Percentiles rank a stretch among this genome's conserved stretches.
Conservation (phyloP, 2,888 invertebrate genomes). For the Drosophila picticornis region DNA sequence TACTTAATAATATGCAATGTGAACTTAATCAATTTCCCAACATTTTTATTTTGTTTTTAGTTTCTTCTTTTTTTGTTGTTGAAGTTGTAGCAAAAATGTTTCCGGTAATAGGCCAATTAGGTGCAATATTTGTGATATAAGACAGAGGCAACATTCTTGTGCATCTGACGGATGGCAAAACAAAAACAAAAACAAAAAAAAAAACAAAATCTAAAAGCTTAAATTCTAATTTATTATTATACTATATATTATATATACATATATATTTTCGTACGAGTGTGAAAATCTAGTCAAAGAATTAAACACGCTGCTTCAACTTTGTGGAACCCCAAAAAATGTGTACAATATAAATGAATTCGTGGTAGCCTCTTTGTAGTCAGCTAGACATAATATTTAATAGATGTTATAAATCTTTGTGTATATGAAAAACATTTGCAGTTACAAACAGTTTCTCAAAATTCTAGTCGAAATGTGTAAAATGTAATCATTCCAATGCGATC, state of each 20-base stretch:
- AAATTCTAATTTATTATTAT: background rate
- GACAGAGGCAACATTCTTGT: constrained; percentile 41
- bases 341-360: constrained; percentile 31
- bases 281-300: constrained; percentile 72
- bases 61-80: constrained; percentile 24
- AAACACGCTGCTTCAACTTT: constrained; percentile 30
- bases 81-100: constrained; percentile 66
- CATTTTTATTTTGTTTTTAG: constrained; percentile 30
- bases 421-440: constrained; percentile 18
- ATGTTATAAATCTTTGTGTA: constrained; percentile 15
- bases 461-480: constrained; percentile 43
- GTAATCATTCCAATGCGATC: constrained; percentile 23
- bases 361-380: constrained; percentile 11
- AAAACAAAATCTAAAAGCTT: constrained; percentile 2
- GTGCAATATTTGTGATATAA: constrained; percentile 85
- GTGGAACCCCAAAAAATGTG: constrained; percentile 29
- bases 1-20: background rate
- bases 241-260: constrained; percentile 3
- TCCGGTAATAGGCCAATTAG: constrained; percentile 81
- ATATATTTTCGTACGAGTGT: constrained; percentile 68
- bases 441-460: constrained; percentile 25
- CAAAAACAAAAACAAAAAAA: constrained; percentile 4
- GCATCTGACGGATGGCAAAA: constrained; percentile 20
- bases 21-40: background rate
- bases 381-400: constrained; percentile 26